Evolutionary conservation across 2,888 invertebrate genomes (phyloP).

Genomic region (Thera obeliscata): DNA sequence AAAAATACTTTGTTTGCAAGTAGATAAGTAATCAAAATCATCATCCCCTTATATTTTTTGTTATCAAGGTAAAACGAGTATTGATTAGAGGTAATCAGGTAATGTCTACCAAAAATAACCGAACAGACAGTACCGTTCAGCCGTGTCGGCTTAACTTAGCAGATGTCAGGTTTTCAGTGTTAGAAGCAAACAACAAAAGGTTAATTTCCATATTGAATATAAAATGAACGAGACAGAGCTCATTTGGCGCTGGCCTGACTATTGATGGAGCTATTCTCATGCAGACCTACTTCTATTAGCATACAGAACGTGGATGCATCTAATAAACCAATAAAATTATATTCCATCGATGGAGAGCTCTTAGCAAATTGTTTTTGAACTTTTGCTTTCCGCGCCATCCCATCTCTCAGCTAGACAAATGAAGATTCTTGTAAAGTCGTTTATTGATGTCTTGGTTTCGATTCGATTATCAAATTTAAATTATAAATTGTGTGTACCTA

Average conservation of each 20-base stretch:
- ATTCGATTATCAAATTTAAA: too few species aligned
- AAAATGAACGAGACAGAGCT: constrained; percentile 1
- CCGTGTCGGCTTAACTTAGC: neutral
- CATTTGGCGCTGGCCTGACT: neutral
- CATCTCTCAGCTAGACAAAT: too few species aligned
- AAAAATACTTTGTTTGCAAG: too few species aligned
- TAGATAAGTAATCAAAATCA: too few species aligned
- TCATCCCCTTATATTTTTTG: too few species aligned
- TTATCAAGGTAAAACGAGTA: too few species aligned
- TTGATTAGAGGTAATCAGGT: too few species aligned
- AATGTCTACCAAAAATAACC: neutral
- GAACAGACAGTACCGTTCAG: neutral
- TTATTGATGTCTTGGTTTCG: neutral
- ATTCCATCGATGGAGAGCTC: constrained; percentile 4
- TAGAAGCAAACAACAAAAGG: neutral
- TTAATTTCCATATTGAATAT: constrained; percentile 7
- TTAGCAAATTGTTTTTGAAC: constrained; percentile 18
- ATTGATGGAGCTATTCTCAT: constrained; percentile 14
- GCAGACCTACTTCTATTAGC: constrained; percentile 14
- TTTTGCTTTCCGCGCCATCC: neutral
- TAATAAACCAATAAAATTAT: constrained; percentile 20
- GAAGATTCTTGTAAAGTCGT: neutral
- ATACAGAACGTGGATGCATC: constrained; percentile 14
- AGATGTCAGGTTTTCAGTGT: neutral
- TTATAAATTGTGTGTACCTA: too few species aligned